These are phyloP conservation scores for Agelaius tricolor DNA, from an alignment of 2,113 vertebrate species.

Conservation along the genomic window DNA sequence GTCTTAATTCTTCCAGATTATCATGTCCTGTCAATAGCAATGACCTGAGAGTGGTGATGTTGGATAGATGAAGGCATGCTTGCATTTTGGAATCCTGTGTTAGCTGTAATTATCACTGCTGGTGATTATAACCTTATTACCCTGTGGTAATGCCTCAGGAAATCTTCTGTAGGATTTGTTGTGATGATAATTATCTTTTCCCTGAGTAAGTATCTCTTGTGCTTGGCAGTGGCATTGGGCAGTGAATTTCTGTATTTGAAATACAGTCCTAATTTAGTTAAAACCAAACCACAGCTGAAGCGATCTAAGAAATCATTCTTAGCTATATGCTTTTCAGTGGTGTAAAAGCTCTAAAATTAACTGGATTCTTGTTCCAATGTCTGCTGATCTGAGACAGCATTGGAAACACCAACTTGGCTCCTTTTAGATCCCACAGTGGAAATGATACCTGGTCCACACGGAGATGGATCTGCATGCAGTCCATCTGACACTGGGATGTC, in stretches of 20 bases:
- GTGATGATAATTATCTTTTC: neutral
- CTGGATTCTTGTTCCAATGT: neutral
- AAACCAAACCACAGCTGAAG: neutral
- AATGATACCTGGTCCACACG: neutral
- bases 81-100: neutral
- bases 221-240: neutral
- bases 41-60: neutral
- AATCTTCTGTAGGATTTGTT: neutral
- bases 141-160: neutral
- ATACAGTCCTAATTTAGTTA: neutral
- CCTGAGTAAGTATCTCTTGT: neutral
- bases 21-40: neutral
- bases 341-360: neutral
- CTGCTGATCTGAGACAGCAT: neutral
- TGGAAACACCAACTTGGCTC: neutral
- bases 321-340: neutral
- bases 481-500: neutral
- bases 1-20: neutral
- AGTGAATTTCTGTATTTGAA: neutral
- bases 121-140: neutral
- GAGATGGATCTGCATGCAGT: neutral
- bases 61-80: neutral
- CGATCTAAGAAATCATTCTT: neutral
- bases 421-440: neutral
- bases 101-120: slow-evolving; percentile 1